These are phyloP conservation scores for Malachius bipustulatus DNA, from an alignment of 2,888 invertebrate genomes.

Conservation along the genomic window DNA sequence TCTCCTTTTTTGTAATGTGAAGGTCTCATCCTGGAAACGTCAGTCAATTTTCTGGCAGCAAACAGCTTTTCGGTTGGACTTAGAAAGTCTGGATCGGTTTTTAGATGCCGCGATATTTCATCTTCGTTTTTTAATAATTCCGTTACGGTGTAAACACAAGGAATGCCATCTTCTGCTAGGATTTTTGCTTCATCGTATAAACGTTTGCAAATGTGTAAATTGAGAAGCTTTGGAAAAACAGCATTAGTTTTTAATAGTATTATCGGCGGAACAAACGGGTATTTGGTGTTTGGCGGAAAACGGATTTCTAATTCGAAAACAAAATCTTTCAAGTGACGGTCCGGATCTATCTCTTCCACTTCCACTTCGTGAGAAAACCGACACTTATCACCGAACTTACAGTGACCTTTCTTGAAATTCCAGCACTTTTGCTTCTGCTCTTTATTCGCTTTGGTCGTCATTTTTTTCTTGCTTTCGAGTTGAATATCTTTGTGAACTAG, in stretches of 20 bases:
- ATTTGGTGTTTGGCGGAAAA: conserved; percentile 56
- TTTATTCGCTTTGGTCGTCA: conserved; percentile 30
- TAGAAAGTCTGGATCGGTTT: conserved; percentile 49
- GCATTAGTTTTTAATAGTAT: conserved; percentile 55
- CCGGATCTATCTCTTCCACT: conserved; percentile 29
- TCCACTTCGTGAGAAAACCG: conserved; percentile 56
- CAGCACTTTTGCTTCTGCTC: conserved; percentile 50
- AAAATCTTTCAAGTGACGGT: conserved; percentile 36
- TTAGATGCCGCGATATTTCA: conserved; percentile 48
- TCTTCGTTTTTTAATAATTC: conserved; percentile 59
- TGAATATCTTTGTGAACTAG: conserved; percentile 34
- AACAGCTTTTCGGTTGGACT: conserved; percentile 41
- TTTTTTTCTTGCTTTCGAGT: conserved; percentile 36
- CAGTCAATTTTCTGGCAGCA: conserved; percentile 25
- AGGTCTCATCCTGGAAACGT: conserved; percentile 21
- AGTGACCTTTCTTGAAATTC: conserved; percentile 50
- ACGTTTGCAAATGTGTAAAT: conserved; percentile 52
- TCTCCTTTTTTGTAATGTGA: conserved; percentile 53
- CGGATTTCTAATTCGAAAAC: conserved; percentile 59
- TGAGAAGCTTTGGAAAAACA: conserved; percentile 50
- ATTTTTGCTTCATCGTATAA: conserved; percentile 55
- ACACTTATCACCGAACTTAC: conserved; percentile 63
- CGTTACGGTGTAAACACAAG: conserved; percentile 58
- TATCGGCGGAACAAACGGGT: conserved; percentile 63
- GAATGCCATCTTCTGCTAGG: conserved; percentile 55